phyloP scores from a whole-genome alignment of 2,113 vertebrate species.

The Pygoscelis adeliae region DNA sequence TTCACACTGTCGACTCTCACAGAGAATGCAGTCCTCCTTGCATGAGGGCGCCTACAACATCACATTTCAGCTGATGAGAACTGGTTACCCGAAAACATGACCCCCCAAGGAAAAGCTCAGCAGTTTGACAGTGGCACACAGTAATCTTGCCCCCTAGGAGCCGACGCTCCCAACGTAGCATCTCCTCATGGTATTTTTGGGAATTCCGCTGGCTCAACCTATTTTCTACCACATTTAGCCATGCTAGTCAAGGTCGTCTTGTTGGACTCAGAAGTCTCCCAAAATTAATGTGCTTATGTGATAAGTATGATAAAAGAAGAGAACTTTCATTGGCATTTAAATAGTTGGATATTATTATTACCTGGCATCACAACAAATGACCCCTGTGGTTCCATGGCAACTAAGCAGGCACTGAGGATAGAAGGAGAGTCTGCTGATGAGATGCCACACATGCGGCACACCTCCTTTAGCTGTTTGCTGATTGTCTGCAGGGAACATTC shows the following conservation, averaged over 20 bases:
- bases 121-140: not conserved
- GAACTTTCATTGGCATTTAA: not conserved
- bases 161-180: accelerated
- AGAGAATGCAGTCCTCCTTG: not conserved
- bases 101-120: not conserved
- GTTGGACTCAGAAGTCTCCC: not conserved
- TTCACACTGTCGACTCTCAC: not conserved
- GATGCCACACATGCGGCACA: constrained; percentile 94
- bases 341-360: constrained; percentile 15
- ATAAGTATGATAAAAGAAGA: not conserved
- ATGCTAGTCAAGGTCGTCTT: not conserved
- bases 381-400: constrained; percentile 97
- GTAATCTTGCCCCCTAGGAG: not conserved
- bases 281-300: not conserved
- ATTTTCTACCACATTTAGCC: not conserved
- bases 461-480: constrained; percentile 92
- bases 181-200: not conserved
- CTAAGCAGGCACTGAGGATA: constrained; percentile 96
- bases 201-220: not conserved
- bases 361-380: constrained; percentile 98
- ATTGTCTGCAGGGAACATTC: constrained; percentile 95
- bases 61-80: not conserved
- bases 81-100: not conserved
- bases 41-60: accelerated
- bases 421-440: constrained; percentile 91